Percentiles rank a stretch among this genome's conserved stretches.
phyloP scores from a whole-genome alignment of 1,140 invertebrate genomes.

The Halictus rubicundus region DNA sequence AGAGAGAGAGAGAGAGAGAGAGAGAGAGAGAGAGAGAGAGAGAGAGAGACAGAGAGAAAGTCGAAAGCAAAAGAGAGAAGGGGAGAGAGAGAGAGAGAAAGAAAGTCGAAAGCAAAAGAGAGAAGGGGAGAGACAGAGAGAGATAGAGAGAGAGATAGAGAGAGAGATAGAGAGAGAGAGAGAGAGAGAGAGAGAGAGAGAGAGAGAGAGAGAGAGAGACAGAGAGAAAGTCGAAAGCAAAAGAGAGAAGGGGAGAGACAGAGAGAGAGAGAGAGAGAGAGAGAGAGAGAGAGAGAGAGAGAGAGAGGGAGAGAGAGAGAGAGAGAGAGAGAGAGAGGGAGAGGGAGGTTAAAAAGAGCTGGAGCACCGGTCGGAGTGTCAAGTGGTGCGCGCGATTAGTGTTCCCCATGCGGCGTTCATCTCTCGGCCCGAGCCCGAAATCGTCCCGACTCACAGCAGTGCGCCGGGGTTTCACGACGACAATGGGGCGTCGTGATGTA shows the following conservation, averaged over 20 bases:
- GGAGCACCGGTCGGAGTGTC: constrained; percentile 63
- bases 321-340: neutral
- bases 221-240: constrained; percentile 39
- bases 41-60: constrained; percentile 13
- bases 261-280: neutral
- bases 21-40: neutral
- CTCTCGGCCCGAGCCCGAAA: constrained; percentile 49
- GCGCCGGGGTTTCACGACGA: constrained; percentile 53
- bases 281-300: neutral
- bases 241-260: constrained; percentile 38
- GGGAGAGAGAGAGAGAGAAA: constrained; percentile 40
- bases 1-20: neutral
- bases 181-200: neutral
- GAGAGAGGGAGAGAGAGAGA: neutral
- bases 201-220: neutral
- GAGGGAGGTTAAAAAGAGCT: constrained; percentile 54
- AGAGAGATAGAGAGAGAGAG: neutral
- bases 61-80: constrained; percentile 34
- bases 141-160: neutral
- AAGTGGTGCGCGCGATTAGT: constrained; percentile 76
- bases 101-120: neutral
- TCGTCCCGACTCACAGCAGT: constrained; percentile 41
- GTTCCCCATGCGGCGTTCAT: constrained; percentile 59
- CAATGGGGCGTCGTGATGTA: constrained; percentile 72
- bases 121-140: constrained; percentile 37